A percentile compares a stretch with the other conserved stretches of the same genome.
phyloP scores from a whole-genome alignment of 2,888 invertebrate species.

The Acanthacorydalis orientalis region DNA sequence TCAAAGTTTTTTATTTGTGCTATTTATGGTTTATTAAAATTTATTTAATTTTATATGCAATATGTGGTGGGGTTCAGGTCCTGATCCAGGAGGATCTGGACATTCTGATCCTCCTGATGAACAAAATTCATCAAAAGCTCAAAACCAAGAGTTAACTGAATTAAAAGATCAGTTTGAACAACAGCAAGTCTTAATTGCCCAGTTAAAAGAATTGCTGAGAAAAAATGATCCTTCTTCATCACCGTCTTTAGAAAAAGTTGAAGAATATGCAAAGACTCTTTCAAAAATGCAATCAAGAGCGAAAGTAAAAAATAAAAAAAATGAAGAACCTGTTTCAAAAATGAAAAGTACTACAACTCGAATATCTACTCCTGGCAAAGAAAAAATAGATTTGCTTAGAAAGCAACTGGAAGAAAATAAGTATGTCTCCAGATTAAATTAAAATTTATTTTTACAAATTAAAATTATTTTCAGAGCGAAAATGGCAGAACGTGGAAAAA shows the following conservation, averaged over 20 bases:
- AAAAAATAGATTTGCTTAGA: constrained; percentile 32
- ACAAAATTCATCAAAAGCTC: constrained; percentile 8
- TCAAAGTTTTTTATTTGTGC: not conserved
- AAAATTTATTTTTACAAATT: not conserved
- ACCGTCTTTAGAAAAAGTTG: constrained; percentile 26
- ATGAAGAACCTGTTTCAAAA: constrained; percentile 10
- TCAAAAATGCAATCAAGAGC: constrained; percentile 22
- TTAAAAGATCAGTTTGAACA: constrained; percentile 24
- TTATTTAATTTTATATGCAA: constrained; percentile 5
- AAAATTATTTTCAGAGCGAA: constrained; percentile 19
- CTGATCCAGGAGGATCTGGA: constrained; percentile 19
- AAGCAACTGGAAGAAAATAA: constrained; percentile 37
- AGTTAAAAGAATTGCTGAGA: constrained; percentile 26
- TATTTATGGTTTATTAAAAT: not conserved
- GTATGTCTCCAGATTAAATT: constrained; percentile 12
- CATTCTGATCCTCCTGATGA: constrained; percentile 13
- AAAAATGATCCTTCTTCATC: constrained; percentile 22
- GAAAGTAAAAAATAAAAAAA: constrained; percentile 15
- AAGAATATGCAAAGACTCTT: constrained; percentile 25
- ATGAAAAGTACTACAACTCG: constrained; percentile 10
- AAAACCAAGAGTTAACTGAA: constrained; percentile 19
- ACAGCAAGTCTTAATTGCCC: constrained; percentile 24
- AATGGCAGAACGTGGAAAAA: constrained; percentile 33
- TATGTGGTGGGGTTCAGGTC: constrained; percentile 22
- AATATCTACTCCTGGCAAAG: constrained; percentile 27